Evolutionary conservation across 2,888 invertebrate genomes (phyloP).

Genomic region (Morpho achilles): DNA sequence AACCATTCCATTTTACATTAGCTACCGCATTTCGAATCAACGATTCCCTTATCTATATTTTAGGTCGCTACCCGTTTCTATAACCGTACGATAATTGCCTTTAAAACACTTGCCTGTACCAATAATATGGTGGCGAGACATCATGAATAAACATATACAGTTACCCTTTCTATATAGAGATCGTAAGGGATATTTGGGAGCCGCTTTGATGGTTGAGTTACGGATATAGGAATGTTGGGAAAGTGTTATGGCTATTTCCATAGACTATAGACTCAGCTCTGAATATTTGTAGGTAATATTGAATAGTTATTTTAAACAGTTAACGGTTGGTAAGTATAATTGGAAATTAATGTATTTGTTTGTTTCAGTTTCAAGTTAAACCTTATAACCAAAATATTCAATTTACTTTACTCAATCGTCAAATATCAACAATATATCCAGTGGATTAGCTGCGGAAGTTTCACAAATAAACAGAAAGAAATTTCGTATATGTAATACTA

Average conservation of each 20-base stretch:
- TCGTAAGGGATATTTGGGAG: constrained; percentile 14
- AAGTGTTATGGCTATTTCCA: not conserved
- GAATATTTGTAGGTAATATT: too few species aligned
- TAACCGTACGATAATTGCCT: constrained; percentile 29
- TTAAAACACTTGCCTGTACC: constrained; percentile 26
- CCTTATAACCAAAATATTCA: too few species aligned
- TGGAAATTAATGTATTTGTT: too few species aligned
- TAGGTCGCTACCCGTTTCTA: constrained; percentile 20
- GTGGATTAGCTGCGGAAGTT: too few species aligned
- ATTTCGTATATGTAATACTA: too few species aligned
- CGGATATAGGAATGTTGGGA: constrained; percentile 1
- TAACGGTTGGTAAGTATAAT: too few species aligned
- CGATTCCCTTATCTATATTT: constrained; percentile 17
- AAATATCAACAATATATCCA: too few species aligned
- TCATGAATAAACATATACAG: constrained; percentile 36
- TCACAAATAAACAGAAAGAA: too few species aligned
- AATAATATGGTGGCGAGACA: constrained; percentile 28
- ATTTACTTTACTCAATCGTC: too few species aligned
- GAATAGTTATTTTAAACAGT: too few species aligned
- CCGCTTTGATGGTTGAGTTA: not conserved
- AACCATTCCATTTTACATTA: constrained; percentile 14
- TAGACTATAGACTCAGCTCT: too few species aligned
- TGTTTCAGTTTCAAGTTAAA: too few species aligned
- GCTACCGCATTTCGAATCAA: constrained; percentile 17
- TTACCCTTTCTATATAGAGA: constrained; percentile 19